Evolutionary conservation across 2,113 vertebrate genomes (phyloP).

Genomic region (Phylloscopus trochiloides): DNA sequence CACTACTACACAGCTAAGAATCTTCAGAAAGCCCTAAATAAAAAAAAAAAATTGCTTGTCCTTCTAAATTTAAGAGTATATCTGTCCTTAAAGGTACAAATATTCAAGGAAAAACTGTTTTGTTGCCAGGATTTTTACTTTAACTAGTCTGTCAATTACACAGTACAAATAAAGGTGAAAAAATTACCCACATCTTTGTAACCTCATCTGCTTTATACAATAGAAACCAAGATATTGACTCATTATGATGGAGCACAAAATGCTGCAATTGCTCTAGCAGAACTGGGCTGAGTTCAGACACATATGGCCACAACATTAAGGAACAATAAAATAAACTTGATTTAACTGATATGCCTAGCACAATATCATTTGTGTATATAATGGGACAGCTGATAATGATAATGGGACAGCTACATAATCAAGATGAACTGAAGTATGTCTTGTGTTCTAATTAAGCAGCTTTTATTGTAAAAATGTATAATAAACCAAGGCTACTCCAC

Average conservation of each 20-base stretch:
- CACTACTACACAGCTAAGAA: background rate
- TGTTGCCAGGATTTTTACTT: background rate
- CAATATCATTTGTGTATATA: background rate
- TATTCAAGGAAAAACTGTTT: background rate
- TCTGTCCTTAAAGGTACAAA: background rate
- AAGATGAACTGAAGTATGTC: background rate
- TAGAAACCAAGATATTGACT: background rate
- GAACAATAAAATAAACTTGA: constrained; percentile 1
- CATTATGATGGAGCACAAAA: background rate
- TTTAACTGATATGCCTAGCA: background rate
- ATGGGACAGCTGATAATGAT: too few relatives aligned
- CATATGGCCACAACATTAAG: background rate
- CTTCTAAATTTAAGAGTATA: background rate
- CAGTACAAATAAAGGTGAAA: background rate
- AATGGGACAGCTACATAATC: constrained; percentile 9
- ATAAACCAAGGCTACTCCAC: background rate
- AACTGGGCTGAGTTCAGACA: background rate
- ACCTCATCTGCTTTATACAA: background rate
- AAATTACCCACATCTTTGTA: background rate
- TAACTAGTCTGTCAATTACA: background rate
- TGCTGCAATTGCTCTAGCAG: fast-evolving
- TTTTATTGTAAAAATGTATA: background rate
- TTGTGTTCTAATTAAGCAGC: background rate
- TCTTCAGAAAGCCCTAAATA: background rate
- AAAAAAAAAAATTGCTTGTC: background rate